phyloP scores from a whole-genome alignment of 2,113 vertebrate species.

The Spea bombifrons region DNA sequence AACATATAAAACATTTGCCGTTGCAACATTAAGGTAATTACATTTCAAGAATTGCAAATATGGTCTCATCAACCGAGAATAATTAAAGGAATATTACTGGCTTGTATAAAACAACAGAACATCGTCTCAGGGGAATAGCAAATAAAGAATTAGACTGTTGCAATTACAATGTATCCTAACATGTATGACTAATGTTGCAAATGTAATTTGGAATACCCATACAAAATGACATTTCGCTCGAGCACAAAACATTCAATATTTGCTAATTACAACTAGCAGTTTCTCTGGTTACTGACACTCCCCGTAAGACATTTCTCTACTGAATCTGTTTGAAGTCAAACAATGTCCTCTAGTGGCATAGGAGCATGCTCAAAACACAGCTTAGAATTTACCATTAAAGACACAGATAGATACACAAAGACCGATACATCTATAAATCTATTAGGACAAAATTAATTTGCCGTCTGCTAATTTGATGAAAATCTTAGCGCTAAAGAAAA shows the following conservation, averaged over 20 bases:
- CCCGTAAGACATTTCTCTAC: background rate
- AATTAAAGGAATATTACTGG: slow-evolving; percentile 10
- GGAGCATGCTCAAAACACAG: slow-evolving; percentile 27
- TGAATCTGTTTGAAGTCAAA: slow-evolving; percentile 41
- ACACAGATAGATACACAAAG: too few species aligned
- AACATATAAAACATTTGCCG: background rate
- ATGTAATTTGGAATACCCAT: slow-evolving; percentile 45
- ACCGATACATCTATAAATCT: too few species aligned
- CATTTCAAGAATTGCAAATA: background rate
- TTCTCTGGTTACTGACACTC: slow-evolving; percentile 48
- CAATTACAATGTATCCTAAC: accelerated
- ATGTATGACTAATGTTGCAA: slow-evolving; percentile 20
- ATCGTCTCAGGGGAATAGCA: slow-evolving; percentile 4
- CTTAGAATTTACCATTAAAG: background rate
- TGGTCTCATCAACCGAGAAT: background rate
- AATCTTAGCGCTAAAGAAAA: too few species aligned
- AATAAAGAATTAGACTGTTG: background rate
- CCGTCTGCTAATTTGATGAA: too few species aligned
- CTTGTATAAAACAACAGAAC: slow-evolving; percentile 18
- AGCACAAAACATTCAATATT: slow-evolving; percentile 40
- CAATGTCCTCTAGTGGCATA: slow-evolving; percentile 60
- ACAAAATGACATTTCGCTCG: slow-evolving; percentile 49
- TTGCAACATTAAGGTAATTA: background rate
- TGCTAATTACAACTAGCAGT: slow-evolving; percentile 50
- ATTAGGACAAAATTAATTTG: too few species aligned